These are phyloP conservation scores for Magallana angulata DNA, from an alignment of 1,140 invertebrate genomes.

Conservation along the genomic window DNA sequence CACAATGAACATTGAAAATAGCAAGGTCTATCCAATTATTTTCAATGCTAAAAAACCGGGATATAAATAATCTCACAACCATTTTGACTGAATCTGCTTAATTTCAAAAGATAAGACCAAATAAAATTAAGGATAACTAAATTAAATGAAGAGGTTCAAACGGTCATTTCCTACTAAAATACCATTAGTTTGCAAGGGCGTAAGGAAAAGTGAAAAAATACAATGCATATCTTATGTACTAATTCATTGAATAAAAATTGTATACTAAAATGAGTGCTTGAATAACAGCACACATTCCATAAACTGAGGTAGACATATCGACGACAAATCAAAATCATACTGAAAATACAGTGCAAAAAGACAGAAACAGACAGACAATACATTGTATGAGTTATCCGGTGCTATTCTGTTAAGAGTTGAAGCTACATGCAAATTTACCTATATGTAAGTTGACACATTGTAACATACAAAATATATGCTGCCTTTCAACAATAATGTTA, in stretches of 20 bases:
- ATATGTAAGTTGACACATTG: not conserved
- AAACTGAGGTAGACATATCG: constrained; percentile 25
- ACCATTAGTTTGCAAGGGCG: not conserved
- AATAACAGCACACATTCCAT: constrained; percentile 1
- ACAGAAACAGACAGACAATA: constrained; percentile 29
- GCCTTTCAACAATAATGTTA: constrained; percentile 22
- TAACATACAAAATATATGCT: constrained; percentile 37
- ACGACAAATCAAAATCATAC: constrained; percentile 8
- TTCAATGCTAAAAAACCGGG: too few relatives aligned
- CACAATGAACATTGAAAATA: too few relatives aligned
- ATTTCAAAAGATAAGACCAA: not conserved
- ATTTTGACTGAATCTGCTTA: not conserved
- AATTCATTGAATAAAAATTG: not conserved
- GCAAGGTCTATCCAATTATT: too few relatives aligned
- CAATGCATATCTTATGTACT: constrained; percentile 6
- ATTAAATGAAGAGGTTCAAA: too few relatives aligned
- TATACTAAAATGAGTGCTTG: constrained; percentile 11
- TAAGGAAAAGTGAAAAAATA: not conserved
- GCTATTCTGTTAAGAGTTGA: not conserved
- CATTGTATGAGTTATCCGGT: not conserved
- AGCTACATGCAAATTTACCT: constrained; percentile 7
- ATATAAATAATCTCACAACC: not conserved
- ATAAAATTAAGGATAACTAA: too few relatives aligned
- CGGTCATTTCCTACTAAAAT: not conserved
- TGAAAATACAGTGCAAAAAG: not conserved